These are phyloP conservation scores for Drosophila antonietae DNA, from an alignment of 2,888 invertebrate genomes.

Conservation along the genomic window DNA sequence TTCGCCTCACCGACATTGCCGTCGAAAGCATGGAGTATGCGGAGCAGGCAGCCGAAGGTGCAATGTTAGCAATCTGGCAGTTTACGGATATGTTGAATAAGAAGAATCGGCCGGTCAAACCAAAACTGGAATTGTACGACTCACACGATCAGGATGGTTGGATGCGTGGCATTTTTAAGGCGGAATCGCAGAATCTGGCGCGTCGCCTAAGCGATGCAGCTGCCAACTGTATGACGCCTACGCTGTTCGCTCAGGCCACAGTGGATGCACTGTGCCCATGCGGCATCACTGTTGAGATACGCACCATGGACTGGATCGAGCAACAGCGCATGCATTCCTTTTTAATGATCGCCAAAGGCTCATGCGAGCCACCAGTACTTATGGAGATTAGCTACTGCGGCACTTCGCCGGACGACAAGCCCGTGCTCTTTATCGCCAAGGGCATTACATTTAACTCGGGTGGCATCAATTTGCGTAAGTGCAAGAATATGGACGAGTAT, in stretches of 20 bases:
- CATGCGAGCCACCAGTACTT: constrained; percentile 86
- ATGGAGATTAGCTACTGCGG: constrained; percentile 86
- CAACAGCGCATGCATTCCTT: constrained; percentile 86
- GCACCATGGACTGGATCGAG: constrained; percentile 87
- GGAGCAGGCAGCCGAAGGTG: constrained; percentile 89
- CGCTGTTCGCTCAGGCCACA: constrained; percentile 88
- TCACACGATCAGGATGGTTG: constrained; percentile 86
- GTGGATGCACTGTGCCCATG: constrained; percentile 88
- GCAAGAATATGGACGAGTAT: constrained; percentile 69
- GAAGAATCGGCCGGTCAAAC: constrained; percentile 83
- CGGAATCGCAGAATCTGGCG: constrained; percentile 90
- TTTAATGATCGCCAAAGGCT: constrained; percentile 81
- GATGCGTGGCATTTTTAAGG: constrained; percentile 88
- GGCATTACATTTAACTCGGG: constrained; percentile 86
- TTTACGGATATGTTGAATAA: constrained; percentile 87
- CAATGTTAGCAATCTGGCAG: constrained; percentile 86
- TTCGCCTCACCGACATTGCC: constrained; percentile 85
- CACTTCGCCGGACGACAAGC: constrained; percentile 84
- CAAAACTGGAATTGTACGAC: constrained; percentile 85
- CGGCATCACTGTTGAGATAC: constrained; percentile 85
- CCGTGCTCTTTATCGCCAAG: constrained; percentile 86
- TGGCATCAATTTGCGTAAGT: constrained; percentile 76
- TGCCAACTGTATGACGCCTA: constrained; percentile 91
- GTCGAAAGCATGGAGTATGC: constrained; percentile 88
- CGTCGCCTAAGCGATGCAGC: constrained; percentile 89